Percentiles rank a stretch among this genome's conserved stretches.
Conservation (phyloP, 2,113 vertebrate species). For the Laterallus jamaicensis region DNA sequence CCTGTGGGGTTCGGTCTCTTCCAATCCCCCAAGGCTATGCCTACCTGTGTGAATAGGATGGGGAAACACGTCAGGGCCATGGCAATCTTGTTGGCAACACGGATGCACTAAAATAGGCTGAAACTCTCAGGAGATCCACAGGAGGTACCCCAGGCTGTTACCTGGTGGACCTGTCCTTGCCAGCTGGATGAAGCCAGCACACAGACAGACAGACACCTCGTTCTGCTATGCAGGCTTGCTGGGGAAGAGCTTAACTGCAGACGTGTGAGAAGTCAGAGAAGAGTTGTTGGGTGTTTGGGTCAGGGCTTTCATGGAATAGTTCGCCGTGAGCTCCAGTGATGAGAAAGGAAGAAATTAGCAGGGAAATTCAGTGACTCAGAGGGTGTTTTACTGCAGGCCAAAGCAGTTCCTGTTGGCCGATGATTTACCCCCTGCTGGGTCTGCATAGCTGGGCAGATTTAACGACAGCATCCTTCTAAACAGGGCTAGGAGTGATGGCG, state of each 20-base stretch:
- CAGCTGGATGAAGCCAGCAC: neutral
- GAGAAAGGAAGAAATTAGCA: constrained; percentile 16
- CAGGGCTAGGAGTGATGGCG: neutral
- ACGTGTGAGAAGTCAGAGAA: neutral
- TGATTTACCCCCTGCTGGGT: neutral
- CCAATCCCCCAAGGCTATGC: neutral
- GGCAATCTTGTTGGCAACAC: neutral
- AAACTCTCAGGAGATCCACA: neutral
- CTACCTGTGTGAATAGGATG: neutral
- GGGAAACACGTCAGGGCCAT: neutral
- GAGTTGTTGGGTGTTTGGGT: neutral
- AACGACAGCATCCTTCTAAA: neutral
- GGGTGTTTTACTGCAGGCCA: constrained; percentile 3
- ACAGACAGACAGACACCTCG: fast-evolving
- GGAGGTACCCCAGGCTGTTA: neutral
- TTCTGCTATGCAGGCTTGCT: fast-evolving
- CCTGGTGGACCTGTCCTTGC: neutral
- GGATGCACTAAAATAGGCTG: neutral
- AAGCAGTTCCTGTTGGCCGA: neutral
- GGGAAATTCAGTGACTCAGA: constrained; percentile 35
- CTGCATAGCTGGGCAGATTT: neutral
- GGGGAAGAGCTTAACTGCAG: neutral
- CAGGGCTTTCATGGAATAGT: neutral
- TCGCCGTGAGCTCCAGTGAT: constrained; percentile 5
- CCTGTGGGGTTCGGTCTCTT: neutral